Base-by-base conservation (phyloP, 2,797 vertebrate species). In the Cyprinodon diabolis region DNA sequence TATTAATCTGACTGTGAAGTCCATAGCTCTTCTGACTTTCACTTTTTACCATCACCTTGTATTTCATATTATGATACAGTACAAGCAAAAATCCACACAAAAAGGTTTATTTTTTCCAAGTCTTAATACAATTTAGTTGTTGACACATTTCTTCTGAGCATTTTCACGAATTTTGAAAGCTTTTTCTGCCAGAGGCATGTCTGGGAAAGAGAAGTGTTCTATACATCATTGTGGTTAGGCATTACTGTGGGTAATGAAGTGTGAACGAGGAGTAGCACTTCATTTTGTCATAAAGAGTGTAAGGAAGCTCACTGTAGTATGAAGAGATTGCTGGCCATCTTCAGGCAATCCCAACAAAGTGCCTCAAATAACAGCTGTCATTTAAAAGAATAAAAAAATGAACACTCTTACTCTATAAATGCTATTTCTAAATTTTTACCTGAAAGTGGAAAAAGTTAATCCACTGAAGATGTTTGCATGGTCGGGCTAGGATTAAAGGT, bases 161-260 rank as follows among this genome's bases (percentile, higher is more conserved):
- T 78, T 86, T 89, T 89, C 84, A 80, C 72, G 88, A 89, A 81
- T 90, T 91, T 90, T 86, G 88, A 78, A 83, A 91, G 83, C 82
- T 87, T 63, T 90, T 89, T 70, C 75, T 91, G 93, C 93, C 92
- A 90, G 85, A 83, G 92, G 91, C 90, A 73, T 92, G 87, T 91
- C 83, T 92, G 78, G 63, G 81, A 91, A 87, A 87, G 81, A 90
- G 84, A 90, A 79, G 87, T 84, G 81, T 87, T 93, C 91, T 90
- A 94, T 94, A 93, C 88, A 94, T 94, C 93, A 94, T 89, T 90
- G 92, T 92, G 85, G 89, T 69, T 91, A 90, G 87, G 88, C 94
- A 94, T 94, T 95, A 94, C 92, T 77, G 91, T 77, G 87, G 91
- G 87, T 94, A 95, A 95, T 95, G 93, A 94, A 92, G 92, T 91